A percentile compares a stretch with the other conserved stretches of the same genome.
Conservation (phyloP, 37 sponge, comb jelly and placozoan species). For the Agelas oroides region DNA sequence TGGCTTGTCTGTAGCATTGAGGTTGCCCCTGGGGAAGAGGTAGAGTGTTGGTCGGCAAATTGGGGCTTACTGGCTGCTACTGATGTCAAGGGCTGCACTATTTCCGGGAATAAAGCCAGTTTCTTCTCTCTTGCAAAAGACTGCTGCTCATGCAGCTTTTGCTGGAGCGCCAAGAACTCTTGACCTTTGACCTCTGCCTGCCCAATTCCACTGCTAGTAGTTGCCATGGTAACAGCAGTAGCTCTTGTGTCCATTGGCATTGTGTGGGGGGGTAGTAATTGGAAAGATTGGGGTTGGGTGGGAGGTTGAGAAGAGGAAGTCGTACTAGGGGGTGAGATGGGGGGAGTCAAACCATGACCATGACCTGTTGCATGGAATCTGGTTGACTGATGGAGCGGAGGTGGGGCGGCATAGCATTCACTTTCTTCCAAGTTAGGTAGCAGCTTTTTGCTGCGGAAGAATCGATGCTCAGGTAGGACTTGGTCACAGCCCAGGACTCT, state of each 20-base stretch:
- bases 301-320: neutral
- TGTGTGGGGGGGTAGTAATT: neutral
- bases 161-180: constrained; percentile 63
- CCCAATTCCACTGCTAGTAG: constrained; percentile 12
- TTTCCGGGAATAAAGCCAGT: constrained; percentile 53
- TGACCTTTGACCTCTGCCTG: constrained; percentile 43
- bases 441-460: constrained; percentile 9
- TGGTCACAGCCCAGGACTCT: constrained; percentile 70
- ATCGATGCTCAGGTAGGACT: constrained; percentile 60
- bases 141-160: constrained; percentile 56
- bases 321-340: neutral
- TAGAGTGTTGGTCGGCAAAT: no score
- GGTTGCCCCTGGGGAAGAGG: no score
- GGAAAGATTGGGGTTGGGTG: neutral
- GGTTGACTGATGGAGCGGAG: neutral
- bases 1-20: no score
- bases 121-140: constrained; percentile 63
- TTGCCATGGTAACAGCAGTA: neutral
- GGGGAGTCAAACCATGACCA: neutral
- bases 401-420: constrained; percentile 31
- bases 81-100: no score
- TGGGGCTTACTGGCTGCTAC: no score
- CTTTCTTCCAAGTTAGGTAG: constrained; percentile 39
- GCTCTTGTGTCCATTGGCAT: neutral
- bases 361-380: no score